Base-by-base conservation (phyloP, 2,797 vertebrate genomes). In the Distichodus sexfasciatus region DNA sequence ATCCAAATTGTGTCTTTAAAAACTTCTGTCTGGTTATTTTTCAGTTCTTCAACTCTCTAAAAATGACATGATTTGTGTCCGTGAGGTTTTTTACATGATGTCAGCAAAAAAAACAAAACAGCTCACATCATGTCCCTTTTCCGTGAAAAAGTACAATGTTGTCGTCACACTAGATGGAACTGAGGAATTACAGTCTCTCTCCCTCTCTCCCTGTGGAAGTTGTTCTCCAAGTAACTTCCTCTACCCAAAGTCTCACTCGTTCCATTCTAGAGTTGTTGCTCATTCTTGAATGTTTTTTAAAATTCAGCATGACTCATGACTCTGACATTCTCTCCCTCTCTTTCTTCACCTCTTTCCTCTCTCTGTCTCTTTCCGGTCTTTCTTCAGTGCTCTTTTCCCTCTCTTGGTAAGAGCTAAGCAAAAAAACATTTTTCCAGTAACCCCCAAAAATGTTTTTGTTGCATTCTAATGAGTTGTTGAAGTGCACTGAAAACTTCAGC, bases 191-290 rank as follows among this genome's bases (percentile, higher is more conserved):
- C 19, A 66, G 26, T 58, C 36, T 40, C 28, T 60, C 47, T 41
- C 24, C 28, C 10, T 62, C 23, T 55, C 11, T 46, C 59, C 15
- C 15, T n/a, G 40, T 72, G 59, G 66, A 38, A 75, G 51, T 62
- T 70, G 46, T 44, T 59, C 55, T 54, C 38, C 11, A 21, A 23
- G 40, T 53, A 50, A 51, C 38, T 66, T 69, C 68, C 53, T 69
- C 71, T 75, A 40, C 61, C 50, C 41, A 74, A 80, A 78, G 38
- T 46, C 14, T 74, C 33, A 68, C 47, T 59, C n/a, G 15, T 40
- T 63, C 69, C 69, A 65, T 47, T 62, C 17, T 51, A 48, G 63
- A 47, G 19, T 35, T 63, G 53, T 28, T 40, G 58, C 21, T 23
- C 29, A 67, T 73, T 62, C 70, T 28, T 62, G 60, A 46, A 47